These are phyloP conservation scores for Drosophila neotestacea DNA, from an alignment of 2,888 invertebrate genomes.

Conservation along the genomic window DNA sequence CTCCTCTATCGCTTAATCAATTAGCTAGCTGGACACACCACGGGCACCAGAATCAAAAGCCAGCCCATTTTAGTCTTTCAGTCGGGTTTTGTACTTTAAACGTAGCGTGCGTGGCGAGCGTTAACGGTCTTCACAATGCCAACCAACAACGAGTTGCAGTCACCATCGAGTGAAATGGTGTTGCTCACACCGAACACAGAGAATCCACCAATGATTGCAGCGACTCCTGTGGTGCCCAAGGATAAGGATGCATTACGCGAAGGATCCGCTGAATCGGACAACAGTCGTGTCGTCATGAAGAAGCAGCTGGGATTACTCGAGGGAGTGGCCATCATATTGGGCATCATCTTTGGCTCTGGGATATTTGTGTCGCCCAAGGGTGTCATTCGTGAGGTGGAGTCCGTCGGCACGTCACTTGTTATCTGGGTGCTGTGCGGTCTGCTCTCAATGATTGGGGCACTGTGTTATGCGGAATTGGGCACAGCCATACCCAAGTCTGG, in stretches of 20 bases:
- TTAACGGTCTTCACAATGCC: constrained; percentile 64
- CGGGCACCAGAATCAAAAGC: constrained; percentile 5
- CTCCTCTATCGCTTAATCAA: constrained; percentile 67
- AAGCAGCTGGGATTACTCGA: constrained; percentile 95
- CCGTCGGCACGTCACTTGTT: constrained; percentile 93
- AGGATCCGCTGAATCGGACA: constrained; percentile 68
- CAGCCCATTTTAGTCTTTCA: constrained; percentile 19
- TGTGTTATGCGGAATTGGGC: constrained; percentile 98
- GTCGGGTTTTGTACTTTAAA: constrained; percentile 43
- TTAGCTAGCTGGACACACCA: constrained; percentile 66
- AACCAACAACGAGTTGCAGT: constrained; percentile 70
- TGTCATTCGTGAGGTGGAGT: constrained; percentile 95
- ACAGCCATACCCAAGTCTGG: constrained; percentile 94
- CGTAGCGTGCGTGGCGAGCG: constrained; percentile 59
- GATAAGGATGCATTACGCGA: constrained; percentile 57
- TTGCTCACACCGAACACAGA: constrained; percentile 83
- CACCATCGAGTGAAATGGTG: constrained; percentile 84
- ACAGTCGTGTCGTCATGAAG: constrained; percentile 90
- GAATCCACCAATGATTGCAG: constrained; percentile 52
- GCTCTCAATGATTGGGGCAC: constrained; percentile 96
- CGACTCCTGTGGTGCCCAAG: constrained; percentile 18
- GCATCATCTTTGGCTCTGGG: constrained; percentile 97
- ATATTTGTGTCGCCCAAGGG: constrained; percentile 98
- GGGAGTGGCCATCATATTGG: constrained; percentile 97
- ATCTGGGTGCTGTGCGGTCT: constrained; percentile 96